Percentiles rank a stretch among this genome's conserved stretches.
phyloP scores from a whole-genome alignment of 2,888 invertebrate species.

The Agrotis clavis region DNA sequence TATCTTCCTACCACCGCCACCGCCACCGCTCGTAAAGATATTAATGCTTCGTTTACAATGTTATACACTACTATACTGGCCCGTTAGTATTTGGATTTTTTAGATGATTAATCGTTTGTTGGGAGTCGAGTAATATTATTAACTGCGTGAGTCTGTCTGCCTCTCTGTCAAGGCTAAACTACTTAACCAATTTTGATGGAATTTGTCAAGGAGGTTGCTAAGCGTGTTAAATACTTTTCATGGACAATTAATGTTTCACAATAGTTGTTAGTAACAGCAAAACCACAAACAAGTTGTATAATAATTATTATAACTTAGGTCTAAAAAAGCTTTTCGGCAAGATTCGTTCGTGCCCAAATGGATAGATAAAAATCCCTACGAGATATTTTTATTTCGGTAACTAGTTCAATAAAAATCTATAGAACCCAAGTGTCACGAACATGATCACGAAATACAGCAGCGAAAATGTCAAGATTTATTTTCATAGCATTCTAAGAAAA shows the following conservation, averaged over 20 bases:
- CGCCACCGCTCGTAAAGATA: slow-evolving; percentile 63
- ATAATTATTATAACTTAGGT: no score
- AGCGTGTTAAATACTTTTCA: neutral
- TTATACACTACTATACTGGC: slow-evolving; percentile 50
- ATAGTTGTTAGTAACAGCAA: no score
- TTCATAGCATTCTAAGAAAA: no score
- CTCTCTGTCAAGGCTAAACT: slow-evolving; percentile 43
- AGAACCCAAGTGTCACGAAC: no score
- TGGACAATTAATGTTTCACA: neutral
- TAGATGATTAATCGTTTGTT: slow-evolving; percentile 37
- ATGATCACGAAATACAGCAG: no score
- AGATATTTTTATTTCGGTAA: no score
- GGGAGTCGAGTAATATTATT: slow-evolving; percentile 25
- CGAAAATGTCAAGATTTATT: no score
- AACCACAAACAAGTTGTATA: no score
- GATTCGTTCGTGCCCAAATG: no score
- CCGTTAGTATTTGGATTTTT: slow-evolving; percentile 28
- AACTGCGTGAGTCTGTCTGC: slow-evolving; percentile 18
- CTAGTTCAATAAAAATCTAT: no score
- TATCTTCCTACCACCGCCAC: slow-evolving; percentile 45
- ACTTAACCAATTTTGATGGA: slow-evolving; percentile 12
- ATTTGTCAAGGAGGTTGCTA: neutral
- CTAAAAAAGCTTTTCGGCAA: no score
- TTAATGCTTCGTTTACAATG: slow-evolving; percentile 62
- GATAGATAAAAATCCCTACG: no score